Base-by-base conservation (phyloP, 2,113 vertebrate species). In the Lepus americanus region DNA sequence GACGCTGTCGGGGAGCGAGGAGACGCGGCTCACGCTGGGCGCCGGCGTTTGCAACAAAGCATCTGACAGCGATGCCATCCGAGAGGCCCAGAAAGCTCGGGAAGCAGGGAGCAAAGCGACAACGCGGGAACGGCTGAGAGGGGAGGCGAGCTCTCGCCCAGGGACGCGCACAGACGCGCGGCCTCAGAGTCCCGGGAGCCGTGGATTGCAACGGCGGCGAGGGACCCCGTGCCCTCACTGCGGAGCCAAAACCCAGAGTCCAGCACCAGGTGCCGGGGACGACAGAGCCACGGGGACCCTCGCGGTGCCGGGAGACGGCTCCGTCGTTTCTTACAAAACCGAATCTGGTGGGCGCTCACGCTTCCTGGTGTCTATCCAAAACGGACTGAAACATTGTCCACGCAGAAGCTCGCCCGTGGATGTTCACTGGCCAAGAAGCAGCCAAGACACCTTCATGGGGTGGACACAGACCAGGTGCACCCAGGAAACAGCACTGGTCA, bases 281-380 rank as follows among this genome's bases (percentile, higher is more conserved):
- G 5, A 44, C 44, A 7, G 44, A 44, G 44, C 44, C 44, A 44
- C 44, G 44, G 44, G 44, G 44, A 7, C 44, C 44, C 7, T 44
- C 44, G 8, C 1, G 6, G 44, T 7, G 0, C 25, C 29, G 76
- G 49, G 31, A 93, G 66, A 13, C 1, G 0, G 2, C 10, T 1
- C n/a, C 19, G 29, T 31, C 4, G 9, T 16, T 78, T 27, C 36
- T 63, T 3, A 4, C 39, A 9, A 36, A 44, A 53, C 51, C 6
- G 44, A 63, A 39, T 0, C 2, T 25, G 0, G 6, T 0, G 29
- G 23, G 69, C 13, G 8, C 10, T 44, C 22, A 12, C 17, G 2
- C n/a, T 17, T 19, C 23, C 29, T 2, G 49, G 33, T 1, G 13
- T 6, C 20, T 25, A 29, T 36, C 13, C 84, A 83, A 7, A n/a